Evolutionary conservation across 2,797 vertebrate genomes (phyloP).

Genomic region (Pangasius mekongensis): DNA sequence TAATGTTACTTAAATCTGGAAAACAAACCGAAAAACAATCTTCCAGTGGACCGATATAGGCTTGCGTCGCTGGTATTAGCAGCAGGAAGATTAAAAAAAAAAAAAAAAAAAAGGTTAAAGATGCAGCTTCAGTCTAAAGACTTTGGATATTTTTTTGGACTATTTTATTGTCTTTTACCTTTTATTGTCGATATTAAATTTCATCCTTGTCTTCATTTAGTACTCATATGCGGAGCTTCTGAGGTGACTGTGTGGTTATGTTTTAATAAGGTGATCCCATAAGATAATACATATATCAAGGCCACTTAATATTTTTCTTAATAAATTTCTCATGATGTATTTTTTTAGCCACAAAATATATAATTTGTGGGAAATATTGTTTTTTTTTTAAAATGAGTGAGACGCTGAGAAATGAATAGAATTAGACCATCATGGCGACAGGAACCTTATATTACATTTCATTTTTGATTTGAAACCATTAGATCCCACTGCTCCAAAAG

Average conservation of each 20-base stretch:
- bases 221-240: neutral
- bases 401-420: neutral
- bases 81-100: neutral
- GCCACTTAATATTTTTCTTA: neutral
- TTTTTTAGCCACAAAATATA: neutral
- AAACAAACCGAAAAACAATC: constrained; percentile 18
- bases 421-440: neutral
- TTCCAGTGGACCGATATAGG: neutral
- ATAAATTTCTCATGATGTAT: neutral
- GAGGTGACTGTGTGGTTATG: neutral
- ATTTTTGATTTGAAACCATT: too few species aligned
- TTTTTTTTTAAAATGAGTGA: neutral
- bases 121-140: neutral
- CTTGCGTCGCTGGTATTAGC: neutral
- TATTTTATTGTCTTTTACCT: too few species aligned
- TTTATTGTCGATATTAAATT: neutral
- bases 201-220: neutral
- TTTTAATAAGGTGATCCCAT: neutral
- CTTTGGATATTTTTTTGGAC: too few species aligned
- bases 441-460: neutral
- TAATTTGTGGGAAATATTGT: neutral
- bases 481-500: neutral
- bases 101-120: neutral
- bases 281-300: neutral
- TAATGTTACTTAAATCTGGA: constrained; percentile 58